Evolutionary conservation across 1,140 invertebrate genomes (phyloP).

Genomic region (Sycophila sp.): DNA sequence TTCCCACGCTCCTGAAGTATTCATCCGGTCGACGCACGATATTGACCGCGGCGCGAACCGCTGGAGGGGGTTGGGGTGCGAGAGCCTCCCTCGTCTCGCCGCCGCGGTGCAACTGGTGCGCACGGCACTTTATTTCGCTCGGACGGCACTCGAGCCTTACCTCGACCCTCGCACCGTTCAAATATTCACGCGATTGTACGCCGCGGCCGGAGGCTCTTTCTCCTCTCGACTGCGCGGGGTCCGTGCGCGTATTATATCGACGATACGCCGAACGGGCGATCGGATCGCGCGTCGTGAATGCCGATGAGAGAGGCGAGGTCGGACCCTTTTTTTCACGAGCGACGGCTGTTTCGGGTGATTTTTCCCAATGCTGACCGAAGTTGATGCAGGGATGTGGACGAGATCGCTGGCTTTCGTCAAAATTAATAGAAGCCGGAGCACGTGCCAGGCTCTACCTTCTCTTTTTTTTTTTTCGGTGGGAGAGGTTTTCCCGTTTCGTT

Average conservation of each 20-base stretch:
- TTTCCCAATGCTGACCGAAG: too few relatives aligned
- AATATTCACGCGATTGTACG: slow-evolving; percentile 21
- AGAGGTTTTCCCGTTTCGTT: too few relatives aligned
- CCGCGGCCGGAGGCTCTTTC: too few relatives aligned
- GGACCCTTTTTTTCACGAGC: background rate
- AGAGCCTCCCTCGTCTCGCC: too few relatives aligned
- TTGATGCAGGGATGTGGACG: too few relatives aligned
- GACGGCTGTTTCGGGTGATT: too few relatives aligned
- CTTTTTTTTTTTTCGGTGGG: too few relatives aligned
- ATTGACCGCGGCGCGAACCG: slow-evolving; percentile 62
- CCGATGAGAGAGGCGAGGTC: background rate
- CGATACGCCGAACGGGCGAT: background rate
- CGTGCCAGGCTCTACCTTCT: background rate
- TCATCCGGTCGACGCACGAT: slow-evolving; percentile 57
- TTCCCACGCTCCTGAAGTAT: slow-evolving; percentile 61
- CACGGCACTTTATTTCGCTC: background rate
- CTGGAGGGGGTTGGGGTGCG: too few relatives aligned
- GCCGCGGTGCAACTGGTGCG: background rate
- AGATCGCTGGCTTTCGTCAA: too few relatives aligned
- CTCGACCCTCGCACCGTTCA: background rate
- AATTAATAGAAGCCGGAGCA: too few relatives aligned
- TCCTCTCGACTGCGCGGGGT: too few relatives aligned
- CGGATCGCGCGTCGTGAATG: background rate
- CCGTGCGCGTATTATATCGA: background rate
- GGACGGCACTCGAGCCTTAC: background rate